phyloP scores from a whole-genome alignment of 2,113 vertebrate genomes.

The Ariopsis seemanni region DNA sequence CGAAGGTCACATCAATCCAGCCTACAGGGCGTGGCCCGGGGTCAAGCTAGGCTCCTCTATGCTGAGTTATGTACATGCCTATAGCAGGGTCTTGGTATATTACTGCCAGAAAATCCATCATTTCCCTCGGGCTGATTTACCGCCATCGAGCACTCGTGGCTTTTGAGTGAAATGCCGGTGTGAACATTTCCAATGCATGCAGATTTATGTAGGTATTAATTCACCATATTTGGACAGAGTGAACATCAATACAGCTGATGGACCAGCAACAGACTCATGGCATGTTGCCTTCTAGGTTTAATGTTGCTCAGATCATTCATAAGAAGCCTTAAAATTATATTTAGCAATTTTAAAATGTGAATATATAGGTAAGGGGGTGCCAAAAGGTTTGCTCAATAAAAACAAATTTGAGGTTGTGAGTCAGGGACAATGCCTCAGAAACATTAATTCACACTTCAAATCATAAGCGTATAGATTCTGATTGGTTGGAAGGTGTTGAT shows the following conservation, averaged over 20 bases:
- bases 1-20: conserved; percentile 71
- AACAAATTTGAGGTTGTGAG: neutral
- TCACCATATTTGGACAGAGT: conserved; percentile 59
- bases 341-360: neutral
- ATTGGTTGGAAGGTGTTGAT: neutral
- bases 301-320: neutral
- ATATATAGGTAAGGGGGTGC: neutral
- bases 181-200: conserved; percentile 64
- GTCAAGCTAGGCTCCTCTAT: conserved; percentile 40
- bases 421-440: neutral
- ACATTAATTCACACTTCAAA: neutral
- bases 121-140: conserved; percentile 75
- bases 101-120: conserved; percentile 74
- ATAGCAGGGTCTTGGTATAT: conserved; percentile 60
- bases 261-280: neutral
- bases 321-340: neutral
- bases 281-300: neutral
- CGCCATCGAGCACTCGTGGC: conserved; percentile 32
- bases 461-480: neutral
- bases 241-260: conserved; percentile 46
- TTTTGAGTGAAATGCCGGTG: conserved; percentile 42
- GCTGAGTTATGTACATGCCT: conserved; percentile 70
- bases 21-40: conserved; percentile 57
- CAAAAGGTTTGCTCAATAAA: neutral
- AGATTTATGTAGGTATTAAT: conserved; percentile 72